Evolutionary conservation across 2,888 invertebrate species (phyloP).

Genomic region (Volucella zonaria): DNA sequence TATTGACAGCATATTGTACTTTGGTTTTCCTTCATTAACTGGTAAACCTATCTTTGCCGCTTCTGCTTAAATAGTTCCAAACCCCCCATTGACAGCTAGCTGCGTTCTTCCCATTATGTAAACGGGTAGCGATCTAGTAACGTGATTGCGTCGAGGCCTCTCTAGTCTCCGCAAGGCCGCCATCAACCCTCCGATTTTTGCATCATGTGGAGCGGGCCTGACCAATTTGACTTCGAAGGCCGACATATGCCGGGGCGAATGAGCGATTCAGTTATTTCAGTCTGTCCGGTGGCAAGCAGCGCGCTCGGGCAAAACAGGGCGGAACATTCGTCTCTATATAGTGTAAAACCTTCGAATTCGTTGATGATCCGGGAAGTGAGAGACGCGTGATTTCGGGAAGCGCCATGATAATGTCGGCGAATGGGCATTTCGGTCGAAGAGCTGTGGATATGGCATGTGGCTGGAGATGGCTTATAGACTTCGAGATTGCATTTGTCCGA

Average conservation of each 20-base stretch:
- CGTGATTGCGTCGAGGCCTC: slow-evolving; percentile 32
- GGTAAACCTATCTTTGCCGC: no score
- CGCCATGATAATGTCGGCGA: neutral
- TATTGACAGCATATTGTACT: no score
- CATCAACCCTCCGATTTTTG: slow-evolving; percentile 28
- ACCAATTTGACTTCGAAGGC: slow-evolving; percentile 14
- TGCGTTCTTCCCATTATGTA: no score
- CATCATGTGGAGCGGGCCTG: slow-evolving; percentile 8
- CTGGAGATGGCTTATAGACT: neutral
- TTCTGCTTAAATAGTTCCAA: no score
- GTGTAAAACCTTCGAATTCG: neutral
- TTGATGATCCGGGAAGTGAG: neutral
- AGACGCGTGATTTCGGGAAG: neutral
- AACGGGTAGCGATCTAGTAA: slow-evolving; percentile 33
- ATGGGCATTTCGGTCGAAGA: slow-evolving; percentile 3
- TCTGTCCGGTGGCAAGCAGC: slow-evolving; percentile 8
- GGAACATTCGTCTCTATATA: slow-evolving; percentile 5
- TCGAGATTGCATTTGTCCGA: neutral
- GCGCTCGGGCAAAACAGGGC: slow-evolving; percentile 9
- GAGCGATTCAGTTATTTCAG: neutral
- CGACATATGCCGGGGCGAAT: slow-evolving; percentile 3
- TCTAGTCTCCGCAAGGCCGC: slow-evolving; percentile 41
- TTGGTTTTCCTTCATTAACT: no score
- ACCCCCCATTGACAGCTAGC: no score
- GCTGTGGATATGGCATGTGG: neutral